Evolutionary conservation across 2,113 vertebrate genomes (phyloP).

Genomic region (Dicrurus megarhynchus): DNA sequence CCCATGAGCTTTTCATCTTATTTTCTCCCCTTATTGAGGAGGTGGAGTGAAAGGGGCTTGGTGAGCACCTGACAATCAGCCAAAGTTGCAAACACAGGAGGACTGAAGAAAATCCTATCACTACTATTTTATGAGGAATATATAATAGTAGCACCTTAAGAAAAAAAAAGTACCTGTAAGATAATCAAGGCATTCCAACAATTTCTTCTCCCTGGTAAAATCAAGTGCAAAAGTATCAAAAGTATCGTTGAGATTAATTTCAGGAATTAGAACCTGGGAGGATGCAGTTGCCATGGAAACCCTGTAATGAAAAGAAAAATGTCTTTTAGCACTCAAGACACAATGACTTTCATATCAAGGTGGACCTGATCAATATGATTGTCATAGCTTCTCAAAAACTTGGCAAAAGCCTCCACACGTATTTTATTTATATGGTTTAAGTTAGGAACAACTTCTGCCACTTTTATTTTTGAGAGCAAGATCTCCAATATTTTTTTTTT

Average conservation of each 20-base stretch:
- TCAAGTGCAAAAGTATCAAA: constrained; percentile 97
- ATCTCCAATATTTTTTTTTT: not conserved
- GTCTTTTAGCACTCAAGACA: constrained; percentile 5
- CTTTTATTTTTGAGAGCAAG: not conserved
- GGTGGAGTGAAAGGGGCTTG: not conserved
- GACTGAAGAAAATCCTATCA: not conserved
- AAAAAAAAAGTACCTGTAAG: constrained; percentile 86
- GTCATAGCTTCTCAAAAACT: not conserved
- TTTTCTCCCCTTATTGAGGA: not conserved
- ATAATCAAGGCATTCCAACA: constrained; percentile 96
- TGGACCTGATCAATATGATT: not conserved
- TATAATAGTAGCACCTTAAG: not conserved
- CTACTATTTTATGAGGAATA: not conserved
- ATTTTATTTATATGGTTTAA: not conserved
- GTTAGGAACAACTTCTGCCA: not conserved
- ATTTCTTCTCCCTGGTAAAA: constrained; percentile 96
- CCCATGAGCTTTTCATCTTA: not conserved
- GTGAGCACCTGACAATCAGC: not conserved
- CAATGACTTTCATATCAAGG: not conserved
- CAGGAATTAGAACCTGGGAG: constrained; percentile 95
- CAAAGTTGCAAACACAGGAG: not conserved
- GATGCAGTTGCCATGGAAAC: constrained; percentile 98
- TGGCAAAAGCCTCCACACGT: not conserved
- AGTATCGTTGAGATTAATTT: constrained; percentile 96
- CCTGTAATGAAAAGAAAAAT: constrained; percentile 73